These are phyloP conservation scores for Euura saliciscinereae DNA, from an alignment of 1,140 invertebrate genomes.

Conservation along the genomic window DNA sequence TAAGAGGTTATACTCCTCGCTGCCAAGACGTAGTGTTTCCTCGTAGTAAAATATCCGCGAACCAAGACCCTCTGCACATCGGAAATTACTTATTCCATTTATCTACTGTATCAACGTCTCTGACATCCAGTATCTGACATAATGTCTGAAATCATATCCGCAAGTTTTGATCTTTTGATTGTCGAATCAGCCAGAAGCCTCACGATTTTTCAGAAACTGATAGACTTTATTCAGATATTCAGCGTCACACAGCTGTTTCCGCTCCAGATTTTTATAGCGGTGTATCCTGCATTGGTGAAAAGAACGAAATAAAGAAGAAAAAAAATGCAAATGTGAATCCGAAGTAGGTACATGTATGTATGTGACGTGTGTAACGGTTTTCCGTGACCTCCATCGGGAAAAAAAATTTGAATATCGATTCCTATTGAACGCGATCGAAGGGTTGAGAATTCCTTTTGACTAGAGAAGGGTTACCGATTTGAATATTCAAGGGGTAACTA, in stretches of 20 bases:
- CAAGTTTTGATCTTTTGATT: neutral
- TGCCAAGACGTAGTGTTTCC: neutral
- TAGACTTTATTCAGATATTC: neutral
- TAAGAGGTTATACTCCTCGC: conserved; percentile 35
- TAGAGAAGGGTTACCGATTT: conserved; percentile 56
- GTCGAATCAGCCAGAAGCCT: neutral
- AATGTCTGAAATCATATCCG: too few relatives aligned
- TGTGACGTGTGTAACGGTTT: neutral
- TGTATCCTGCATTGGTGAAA: neutral
- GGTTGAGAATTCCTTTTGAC: conserved; percentile 55
- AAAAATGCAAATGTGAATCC: conserved; percentile 11
- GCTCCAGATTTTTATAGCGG: conserved; percentile 45
- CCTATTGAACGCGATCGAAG: conserved; percentile 61
- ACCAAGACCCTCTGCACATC: too few relatives aligned
- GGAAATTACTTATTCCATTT: too few relatives aligned
- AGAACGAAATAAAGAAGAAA: conserved; percentile 15
- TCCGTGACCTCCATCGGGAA: conserved; percentile 43
- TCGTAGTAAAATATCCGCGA: neutral
- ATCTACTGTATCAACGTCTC: too few relatives aligned
- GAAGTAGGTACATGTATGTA: neutral
- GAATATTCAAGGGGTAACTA: conserved; percentile 61
- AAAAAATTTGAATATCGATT: conserved; percentile 63
- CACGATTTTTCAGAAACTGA: neutral
- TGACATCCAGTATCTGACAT: too few relatives aligned
- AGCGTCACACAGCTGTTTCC: conserved; percentile 43